Conservation (phyloP, 92 coral and sea anemone species). For the Porites divaricata region DNA sequence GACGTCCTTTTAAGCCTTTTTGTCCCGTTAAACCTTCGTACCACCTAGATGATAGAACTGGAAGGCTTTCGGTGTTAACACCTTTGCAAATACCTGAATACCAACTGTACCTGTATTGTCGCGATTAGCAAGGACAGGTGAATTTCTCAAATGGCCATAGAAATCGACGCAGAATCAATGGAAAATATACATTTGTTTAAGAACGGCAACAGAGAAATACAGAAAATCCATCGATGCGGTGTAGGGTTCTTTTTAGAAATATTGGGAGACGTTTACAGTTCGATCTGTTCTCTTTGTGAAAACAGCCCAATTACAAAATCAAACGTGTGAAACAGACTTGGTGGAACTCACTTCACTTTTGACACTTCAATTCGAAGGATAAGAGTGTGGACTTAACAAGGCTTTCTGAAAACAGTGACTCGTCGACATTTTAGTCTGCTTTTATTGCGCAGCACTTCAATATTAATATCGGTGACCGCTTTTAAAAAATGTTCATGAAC, state of each 20-base stretch:
- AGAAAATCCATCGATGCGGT: conserved; percentile 5
- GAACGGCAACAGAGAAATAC: neutral
- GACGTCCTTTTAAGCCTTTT: conserved; percentile 52
- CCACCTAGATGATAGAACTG: conserved; percentile 40
- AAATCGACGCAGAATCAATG: neutral
- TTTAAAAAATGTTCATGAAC: too few relatives aligned
- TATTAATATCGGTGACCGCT: neutral
- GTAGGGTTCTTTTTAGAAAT: conserved; percentile 4
- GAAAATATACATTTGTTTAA: neutral
- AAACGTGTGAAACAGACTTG: conserved; percentile 39
- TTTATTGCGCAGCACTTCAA: conserved; percentile 11
- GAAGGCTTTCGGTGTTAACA: conserved; percentile 80
- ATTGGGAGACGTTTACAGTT: conserved; percentile 5
- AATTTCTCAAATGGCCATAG: conserved; percentile 27
- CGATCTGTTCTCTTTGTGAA: conserved; percentile 18
- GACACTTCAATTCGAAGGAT: conserved; percentile 32
- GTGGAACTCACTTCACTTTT: conserved; percentile 26
- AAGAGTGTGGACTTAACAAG: conserved; percentile 30
- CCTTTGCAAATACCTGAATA: conserved; percentile 85
- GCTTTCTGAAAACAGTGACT: conserved; percentile 31
- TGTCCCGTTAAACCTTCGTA: conserved; percentile 45
- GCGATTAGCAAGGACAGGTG: conserved; percentile 78
- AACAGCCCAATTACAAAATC: conserved; percentile 32
- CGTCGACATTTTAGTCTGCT: conserved; percentile 47
- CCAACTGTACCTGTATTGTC: conserved; percentile 77